These are phyloP conservation scores for Euura lappo DNA, from an alignment of 1,140 invertebrate genomes.

Conservation along the genomic window DNA sequence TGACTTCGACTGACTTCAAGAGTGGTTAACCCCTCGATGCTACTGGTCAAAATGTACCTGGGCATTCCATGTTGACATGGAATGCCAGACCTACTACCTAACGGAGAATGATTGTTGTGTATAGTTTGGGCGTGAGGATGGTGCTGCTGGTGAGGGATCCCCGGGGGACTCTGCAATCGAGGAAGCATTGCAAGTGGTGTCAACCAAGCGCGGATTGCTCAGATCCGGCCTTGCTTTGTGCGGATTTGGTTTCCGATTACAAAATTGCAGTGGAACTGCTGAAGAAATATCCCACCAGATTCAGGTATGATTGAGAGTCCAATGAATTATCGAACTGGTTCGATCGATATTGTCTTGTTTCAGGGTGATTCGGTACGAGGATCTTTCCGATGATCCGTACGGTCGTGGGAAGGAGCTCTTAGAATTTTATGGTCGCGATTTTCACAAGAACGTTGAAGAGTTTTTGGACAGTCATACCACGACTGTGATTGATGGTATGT, in stretches of 20 bases:
- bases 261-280: slow-evolving; percentile 45
- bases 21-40: no score
- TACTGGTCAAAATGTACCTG: no score
- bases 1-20: no score
- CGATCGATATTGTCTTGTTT: slow-evolving; percentile 21
- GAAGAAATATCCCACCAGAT: slow-evolving; percentile 45
- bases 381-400: slow-evolving; percentile 79
- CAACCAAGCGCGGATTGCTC: slow-evolving; percentile 55
- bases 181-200: slow-evolving; percentile 57
- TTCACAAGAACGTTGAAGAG: slow-evolving; percentile 52
- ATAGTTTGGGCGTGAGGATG: neutral
- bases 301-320: slow-evolving; percentile 39
- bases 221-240: slow-evolving; percentile 54
- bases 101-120: no score
- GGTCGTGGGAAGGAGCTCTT: slow-evolving; percentile 73
- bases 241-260: slow-evolving; percentile 46
- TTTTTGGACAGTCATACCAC: no score
- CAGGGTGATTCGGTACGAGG: slow-evolving; percentile 85
- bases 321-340: no score
- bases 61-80: no score
- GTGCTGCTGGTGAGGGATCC: no score
- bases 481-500: no score
- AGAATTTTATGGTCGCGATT: slow-evolving; percentile 36
- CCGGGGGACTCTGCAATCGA: no score
- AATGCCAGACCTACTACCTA: no score